A percentile compares a stretch with the other conserved stretches of the same genome.
phyloP scores from a whole-genome alignment of 2,888 invertebrate genomes.

The Scaptomyza caliginosa region DNA sequence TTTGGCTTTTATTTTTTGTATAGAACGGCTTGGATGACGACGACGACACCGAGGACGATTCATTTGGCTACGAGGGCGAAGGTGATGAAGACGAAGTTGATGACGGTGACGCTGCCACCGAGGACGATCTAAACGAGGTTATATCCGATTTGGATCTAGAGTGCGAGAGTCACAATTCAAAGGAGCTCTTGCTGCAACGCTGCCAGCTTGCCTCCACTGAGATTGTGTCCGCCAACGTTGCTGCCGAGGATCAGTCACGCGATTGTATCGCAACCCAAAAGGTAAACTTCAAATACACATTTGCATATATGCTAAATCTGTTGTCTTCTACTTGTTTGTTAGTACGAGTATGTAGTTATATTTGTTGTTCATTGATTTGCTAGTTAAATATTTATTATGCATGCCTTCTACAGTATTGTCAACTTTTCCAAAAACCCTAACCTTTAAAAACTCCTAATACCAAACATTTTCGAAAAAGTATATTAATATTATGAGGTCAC shows the following conservation, averaged over 20 bases:
- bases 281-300: constrained; percentile 56
- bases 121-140: constrained; percentile 81
- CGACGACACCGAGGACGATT: constrained; percentile 69
- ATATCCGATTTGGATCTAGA: constrained; percentile 78
- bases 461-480: constrained; percentile 5
- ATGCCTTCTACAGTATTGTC: constrained; percentile 75
- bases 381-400: constrained; percentile 50
- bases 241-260: constrained; percentile 70
- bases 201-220: constrained; percentile 60
- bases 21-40: constrained; percentile 79
- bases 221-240: constrained; percentile 49
- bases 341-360: constrained; percentile 34
- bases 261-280: constrained; percentile 80
- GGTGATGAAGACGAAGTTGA: constrained; percentile 40
- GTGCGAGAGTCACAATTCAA: constrained; percentile 69
- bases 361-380: constrained; percentile 32
- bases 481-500: background rate
- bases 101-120: constrained; percentile 74
- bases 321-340: constrained; percentile 25
- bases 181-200: constrained; percentile 67
- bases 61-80: constrained; percentile 70
- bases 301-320: constrained; percentile 56
- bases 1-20: background rate
- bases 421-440: constrained; percentile 51
- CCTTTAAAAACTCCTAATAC: constrained; percentile 17